phyloP scores from a whole-genome alignment of 2,113 vertebrate genomes.

The Scartelaos histophorus region DNA sequence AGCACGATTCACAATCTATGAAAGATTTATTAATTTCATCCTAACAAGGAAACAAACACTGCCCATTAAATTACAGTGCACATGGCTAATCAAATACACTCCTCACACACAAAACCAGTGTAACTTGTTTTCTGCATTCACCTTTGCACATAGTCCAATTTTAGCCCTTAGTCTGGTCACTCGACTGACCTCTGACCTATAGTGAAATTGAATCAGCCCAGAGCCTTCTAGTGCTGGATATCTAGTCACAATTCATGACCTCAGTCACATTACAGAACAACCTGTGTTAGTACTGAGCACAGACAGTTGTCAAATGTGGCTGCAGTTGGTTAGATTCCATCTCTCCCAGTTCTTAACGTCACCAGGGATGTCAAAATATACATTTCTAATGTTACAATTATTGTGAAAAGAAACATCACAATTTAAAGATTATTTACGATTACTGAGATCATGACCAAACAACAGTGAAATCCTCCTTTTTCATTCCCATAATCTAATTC shows the following conservation, averaged over 20 bases:
- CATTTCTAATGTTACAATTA: no score
- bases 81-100: neutral
- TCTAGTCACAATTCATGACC: no score
- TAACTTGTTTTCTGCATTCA: constrained; percentile 45
- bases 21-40: neutral
- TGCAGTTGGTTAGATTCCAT: neutral
- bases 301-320: neutral
- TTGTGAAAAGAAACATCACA: neutral
- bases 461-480: no score
- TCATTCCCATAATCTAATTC: no score
- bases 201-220: constrained; percentile 54
- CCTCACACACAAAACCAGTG: constrained; percentile 39
- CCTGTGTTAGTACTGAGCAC: neutral
- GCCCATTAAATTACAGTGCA: neutral
- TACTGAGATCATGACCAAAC: no score
- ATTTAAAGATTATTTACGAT: neutral
- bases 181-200: constrained; percentile 40
- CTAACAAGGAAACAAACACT: neutral
- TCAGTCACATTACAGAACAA: neutral
- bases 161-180: constrained; percentile 51
- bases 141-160: constrained; percentile 51
- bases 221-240: no score
- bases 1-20: neutral
- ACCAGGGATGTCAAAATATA: no score
- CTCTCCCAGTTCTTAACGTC: neutral